A percentile compares a stretch with the other conserved stretches of the same genome.
These are phyloP conservation scores for Lordiphosa stackelbergi DNA, from an alignment of 1,140 invertebrate genomes.

Conservation along the genomic window DNA sequence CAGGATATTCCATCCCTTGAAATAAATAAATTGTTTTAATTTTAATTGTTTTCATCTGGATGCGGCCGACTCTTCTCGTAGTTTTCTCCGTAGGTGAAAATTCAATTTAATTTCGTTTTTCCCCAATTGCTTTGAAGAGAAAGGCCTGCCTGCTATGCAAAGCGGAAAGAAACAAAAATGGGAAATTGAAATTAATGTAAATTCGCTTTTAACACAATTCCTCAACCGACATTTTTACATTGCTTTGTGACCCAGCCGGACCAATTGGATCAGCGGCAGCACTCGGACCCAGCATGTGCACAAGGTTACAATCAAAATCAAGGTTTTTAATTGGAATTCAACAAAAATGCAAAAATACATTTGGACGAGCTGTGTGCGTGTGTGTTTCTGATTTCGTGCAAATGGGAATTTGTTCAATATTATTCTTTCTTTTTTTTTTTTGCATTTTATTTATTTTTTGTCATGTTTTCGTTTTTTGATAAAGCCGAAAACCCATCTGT, in stretches of 20 bases:
- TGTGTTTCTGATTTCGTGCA: constrained; percentile 24
- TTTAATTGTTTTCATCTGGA: constrained; percentile 47
- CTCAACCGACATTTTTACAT: constrained; percentile 56
- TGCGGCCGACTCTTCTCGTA: constrained; percentile 6
- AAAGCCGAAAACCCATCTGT: constrained; percentile 24
- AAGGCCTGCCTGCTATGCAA: constrained; percentile 5
- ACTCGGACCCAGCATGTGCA: constrained; percentile 47
- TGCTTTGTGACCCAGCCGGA: constrained; percentile 48
- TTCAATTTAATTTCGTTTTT: constrained; percentile 50
- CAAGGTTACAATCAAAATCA: constrained; percentile 68
- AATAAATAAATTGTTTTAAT: constrained; percentile 54
- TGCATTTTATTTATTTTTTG: no score
- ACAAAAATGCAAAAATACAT: constrained; percentile 58
- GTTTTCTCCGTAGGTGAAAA: constrained; percentile 42
- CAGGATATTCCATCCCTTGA: constrained; percentile 9
- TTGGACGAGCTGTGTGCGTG: constrained; percentile 9
- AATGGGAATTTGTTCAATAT: constrained; percentile 14
- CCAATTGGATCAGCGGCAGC: neutral
- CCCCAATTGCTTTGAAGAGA: constrained; percentile 16
- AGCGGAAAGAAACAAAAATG: constrained; percentile 40
- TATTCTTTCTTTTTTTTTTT: neutral
- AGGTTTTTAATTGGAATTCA: constrained; percentile 74
- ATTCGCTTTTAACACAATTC: constrained; percentile 66
- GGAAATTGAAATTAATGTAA: constrained; percentile 65
- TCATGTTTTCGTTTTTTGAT: constrained; percentile 8